Conservation (phyloP, 2,888 invertebrate genomes). For the Noctua janthe region DNA sequence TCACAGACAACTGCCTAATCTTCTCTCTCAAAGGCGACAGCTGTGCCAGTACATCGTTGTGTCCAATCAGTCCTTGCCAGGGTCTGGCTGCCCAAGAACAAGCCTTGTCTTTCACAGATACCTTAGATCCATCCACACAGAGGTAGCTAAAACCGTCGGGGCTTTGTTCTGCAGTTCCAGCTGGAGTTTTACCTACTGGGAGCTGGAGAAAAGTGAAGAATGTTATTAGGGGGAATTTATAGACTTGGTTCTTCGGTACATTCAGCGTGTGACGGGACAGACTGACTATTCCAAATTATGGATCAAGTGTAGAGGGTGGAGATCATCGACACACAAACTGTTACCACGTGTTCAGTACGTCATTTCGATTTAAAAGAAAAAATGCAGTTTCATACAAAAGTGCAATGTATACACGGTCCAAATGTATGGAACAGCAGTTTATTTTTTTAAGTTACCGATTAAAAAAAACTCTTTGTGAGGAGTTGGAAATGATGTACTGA, state of each 20-base stretch:
- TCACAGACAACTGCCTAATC: constrained; percentile 89
- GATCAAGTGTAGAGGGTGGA: too few relatives aligned
- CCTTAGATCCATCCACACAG: constrained; percentile 94
- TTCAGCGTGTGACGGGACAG: background rate
- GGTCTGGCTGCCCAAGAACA: constrained; percentile 96
- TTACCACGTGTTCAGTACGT: too few relatives aligned
- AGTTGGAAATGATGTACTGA: too few relatives aligned
- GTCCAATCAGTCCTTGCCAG: constrained; percentile 95
- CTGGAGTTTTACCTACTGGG: constrained; percentile 91
- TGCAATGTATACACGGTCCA: too few relatives aligned
- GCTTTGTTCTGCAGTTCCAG: constrained; percentile 90
- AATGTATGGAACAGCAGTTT: too few relatives aligned
- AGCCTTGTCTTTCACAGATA: constrained; percentile 91
- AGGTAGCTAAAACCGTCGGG: constrained; percentile 93
- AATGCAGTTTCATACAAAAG: too few relatives aligned
- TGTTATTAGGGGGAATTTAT: too few relatives aligned
- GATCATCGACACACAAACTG: too few relatives aligned
- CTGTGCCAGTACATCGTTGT: constrained; percentile 90
- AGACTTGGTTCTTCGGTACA: background rate
- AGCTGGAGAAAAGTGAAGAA: constrained; percentile 82
- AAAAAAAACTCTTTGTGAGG: too few relatives aligned
- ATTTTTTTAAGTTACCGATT: too few relatives aligned
- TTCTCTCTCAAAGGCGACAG: constrained; percentile 89
- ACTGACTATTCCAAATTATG: background rate
- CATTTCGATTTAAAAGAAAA: too few relatives aligned